Base-by-base conservation (phyloP, 2,797 vertebrate genomes). In the Sebastes baramenuke region DNA sequence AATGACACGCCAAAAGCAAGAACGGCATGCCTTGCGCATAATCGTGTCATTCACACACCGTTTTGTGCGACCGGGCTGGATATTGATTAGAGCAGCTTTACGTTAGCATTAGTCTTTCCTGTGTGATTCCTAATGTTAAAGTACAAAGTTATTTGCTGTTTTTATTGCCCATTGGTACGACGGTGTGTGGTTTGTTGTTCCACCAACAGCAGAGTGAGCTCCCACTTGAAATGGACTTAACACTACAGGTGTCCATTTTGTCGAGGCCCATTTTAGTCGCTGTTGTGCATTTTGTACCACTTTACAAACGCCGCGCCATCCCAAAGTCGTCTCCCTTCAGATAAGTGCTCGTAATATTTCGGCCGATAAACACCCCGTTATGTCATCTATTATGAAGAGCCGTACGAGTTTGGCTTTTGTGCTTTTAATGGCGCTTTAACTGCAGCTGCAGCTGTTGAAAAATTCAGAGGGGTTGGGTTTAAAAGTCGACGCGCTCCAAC, bases 321-420 rank as follows among this genome's bases (percentile, higher is more conserved):
- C 56, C 54, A 36, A 59, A 54, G 54, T 14, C 1, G 11, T 59
- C 56, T 22, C 58, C 30, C 59, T 20, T 24, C 34, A 10, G 54
- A 79, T 83, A 76, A 88, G 76, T 74, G 77, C 73, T 30, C 2
- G 42, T 84, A 81, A 81, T 77, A 80, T 80, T 86, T 86, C 1
- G 30, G 20, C 77, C 58, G 14, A 90, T 94, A 94, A 95, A 95
- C 84, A 90, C 87, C 5, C 83, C 83, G 88, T 93, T 90, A 91
- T 94, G 90, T 89, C 87, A 94, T 95, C 87, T 91, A 93, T 94
- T 89, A 95, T 92, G 80, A 79, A 93, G 78, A 85, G 79, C 62
- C 22, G 67, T 73, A 49, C 79, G 56, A 77, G 86, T 88, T 82
- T 74, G 25, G 66, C 88, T 87, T 85, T 84, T 86, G 88, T 83